Base-by-base conservation (phyloP, 2,888 invertebrate genomes). In the Smittia sp. region DNA sequence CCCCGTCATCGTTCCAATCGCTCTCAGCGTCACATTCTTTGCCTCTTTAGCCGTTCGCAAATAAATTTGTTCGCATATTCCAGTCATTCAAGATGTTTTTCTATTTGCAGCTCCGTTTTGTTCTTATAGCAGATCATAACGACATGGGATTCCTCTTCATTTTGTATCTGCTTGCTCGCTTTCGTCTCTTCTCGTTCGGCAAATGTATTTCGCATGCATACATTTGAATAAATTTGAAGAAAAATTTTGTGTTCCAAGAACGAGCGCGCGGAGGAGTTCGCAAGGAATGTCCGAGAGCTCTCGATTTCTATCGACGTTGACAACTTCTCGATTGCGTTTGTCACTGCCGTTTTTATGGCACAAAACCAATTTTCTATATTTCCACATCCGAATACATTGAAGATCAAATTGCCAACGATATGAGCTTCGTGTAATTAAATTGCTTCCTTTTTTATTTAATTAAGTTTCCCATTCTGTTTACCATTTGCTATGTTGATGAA, bases 141-240 rank as follows among this genome's bases (percentile, higher is more conserved):
- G 63, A 63, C 63, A 27, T 25, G 58, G 58, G 58, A 58, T 58
- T 58, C 24, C 15, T 20, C 15, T 58, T 20, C 58, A 7, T 22
- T 58, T 58, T 58, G 15, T 20, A 18, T 58, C 18, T 46, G 15
- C 58, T 58, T 58, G 18, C 58, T 58, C 7, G 15, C 46, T 11
- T 46, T 46, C 46, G n/a, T 11, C n/a, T 58, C 11, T 58, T 58
- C 58, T 52, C 4, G 52, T 15, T 52, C 4, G 13, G 18, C 9
- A 22, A 20, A 18, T 58, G 58, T 52, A 52, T n/a, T n/a, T 52
- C 52, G 52, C 52, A 52, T 58, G 58, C 58, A 58, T 58, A 58
- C 58, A 58, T 58, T 58, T 58, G 58, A 58, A 58, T 58, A 58
- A 18, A 58, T 58, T 32, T 32, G 3, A 9, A 6, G 32, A 32